Conservation (phyloP, 2,888 invertebrate genomes). For the Beris chalybata region DNA sequence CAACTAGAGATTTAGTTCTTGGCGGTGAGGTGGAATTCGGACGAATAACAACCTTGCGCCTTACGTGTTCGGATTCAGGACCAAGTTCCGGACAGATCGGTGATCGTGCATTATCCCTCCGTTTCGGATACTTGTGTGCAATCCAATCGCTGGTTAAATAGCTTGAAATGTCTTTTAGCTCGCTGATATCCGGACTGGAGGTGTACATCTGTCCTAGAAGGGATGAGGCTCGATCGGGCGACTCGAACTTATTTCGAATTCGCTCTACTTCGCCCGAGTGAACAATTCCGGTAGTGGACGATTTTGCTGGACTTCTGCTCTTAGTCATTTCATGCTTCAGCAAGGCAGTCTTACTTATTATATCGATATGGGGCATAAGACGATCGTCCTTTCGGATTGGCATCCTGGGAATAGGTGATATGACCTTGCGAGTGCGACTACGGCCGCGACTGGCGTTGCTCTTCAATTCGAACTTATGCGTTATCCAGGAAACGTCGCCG, state of each 20-base stretch:
- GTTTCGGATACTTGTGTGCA: constrained; percentile 75
- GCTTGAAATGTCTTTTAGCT: constrained; percentile 75
- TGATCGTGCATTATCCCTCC: constrained; percentile 69
- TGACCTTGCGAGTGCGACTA: constrained; percentile 55
- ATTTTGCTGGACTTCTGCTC: constrained; percentile 37
- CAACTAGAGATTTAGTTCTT: constrained; percentile 56
- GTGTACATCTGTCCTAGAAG: constrained; percentile 77
- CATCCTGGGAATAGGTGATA: constrained; percentile 67
- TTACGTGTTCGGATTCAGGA: constrained; percentile 42
- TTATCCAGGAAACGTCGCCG: constrained; percentile 64
- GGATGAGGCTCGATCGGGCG: constrained; percentile 58
- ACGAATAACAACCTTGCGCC: constrained; percentile 42
- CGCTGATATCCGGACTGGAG: constrained; percentile 77
- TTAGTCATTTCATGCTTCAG: constrained; percentile 60
- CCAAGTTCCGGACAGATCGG: constrained; percentile 59
- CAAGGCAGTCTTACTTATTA: constrained; percentile 83
- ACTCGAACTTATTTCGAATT: constrained; percentile 72
- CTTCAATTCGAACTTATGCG: constrained; percentile 62
- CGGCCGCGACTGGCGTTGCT: constrained; percentile 57
- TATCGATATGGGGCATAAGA: constrained; percentile 85
- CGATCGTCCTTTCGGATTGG: constrained; percentile 70
- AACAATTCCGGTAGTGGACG: constrained; percentile 40
- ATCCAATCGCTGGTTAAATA: constrained; percentile 79
- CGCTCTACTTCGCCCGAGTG: constrained; percentile 72
- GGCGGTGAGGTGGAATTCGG: constrained; percentile 58